phyloP scores from a whole-genome alignment of 2,113 vertebrate genomes.

The Colinus virginianus region DNA sequence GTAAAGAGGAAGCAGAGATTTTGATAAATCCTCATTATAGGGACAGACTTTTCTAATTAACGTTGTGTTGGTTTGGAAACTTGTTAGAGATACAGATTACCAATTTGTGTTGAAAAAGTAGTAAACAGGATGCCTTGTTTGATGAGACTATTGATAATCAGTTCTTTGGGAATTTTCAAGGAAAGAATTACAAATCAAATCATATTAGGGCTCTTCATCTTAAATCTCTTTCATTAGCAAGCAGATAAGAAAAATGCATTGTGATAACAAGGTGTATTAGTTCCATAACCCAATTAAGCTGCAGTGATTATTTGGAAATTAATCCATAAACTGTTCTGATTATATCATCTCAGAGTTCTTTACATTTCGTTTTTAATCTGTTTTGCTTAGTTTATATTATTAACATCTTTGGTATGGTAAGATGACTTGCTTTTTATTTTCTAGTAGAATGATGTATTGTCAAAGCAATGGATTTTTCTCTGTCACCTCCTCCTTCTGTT shows the following conservation, averaged over 20 bases:
- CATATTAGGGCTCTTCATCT: slow-evolving; percentile 39
- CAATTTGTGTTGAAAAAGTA: slow-evolving; percentile 1
- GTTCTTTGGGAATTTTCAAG: neutral
- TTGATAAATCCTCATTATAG: neutral
- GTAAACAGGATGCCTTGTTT: neutral
- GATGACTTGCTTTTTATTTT: neutral
- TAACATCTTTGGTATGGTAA: neutral
- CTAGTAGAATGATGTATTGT: neutral
- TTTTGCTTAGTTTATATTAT: neutral
- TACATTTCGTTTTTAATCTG: slow-evolving; percentile 33
- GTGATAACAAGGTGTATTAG: neutral
- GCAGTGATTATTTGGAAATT: slow-evolving; percentile 48
- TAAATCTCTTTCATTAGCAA: slow-evolving; percentile 40
- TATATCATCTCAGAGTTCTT: neutral
- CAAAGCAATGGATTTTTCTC: neutral
- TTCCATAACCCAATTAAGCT: slow-evolving; percentile 10
- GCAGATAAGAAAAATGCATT: neutral
- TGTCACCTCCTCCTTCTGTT: neutral
- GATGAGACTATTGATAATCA: neutral
- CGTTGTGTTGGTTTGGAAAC: neutral
- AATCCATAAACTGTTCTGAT: slow-evolving; percentile 35
- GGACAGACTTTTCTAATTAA: neutral
- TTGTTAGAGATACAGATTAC: neutral
- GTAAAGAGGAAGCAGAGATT: neutral
- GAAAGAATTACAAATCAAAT: slow-evolving; percentile 47